phyloP scores from a whole-genome alignment of 2,113 vertebrate genomes.

The Sorex araneus region DNA sequence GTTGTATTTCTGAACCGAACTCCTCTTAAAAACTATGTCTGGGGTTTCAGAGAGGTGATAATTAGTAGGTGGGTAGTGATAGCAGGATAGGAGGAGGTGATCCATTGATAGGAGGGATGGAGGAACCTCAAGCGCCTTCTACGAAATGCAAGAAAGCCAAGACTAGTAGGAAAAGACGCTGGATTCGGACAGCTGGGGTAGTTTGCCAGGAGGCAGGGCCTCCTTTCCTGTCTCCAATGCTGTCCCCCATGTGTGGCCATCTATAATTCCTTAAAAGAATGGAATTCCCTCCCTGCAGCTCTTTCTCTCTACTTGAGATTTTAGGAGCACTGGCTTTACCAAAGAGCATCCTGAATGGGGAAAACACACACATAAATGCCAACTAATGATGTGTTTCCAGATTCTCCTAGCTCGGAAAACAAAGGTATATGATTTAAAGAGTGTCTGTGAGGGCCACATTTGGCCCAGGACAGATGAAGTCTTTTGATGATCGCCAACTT shows the following conservation, averaged over 20 bases:
- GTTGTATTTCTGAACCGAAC: slow-evolving; percentile 37
- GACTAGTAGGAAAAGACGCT: not conserved
- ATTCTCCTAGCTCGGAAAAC: slow-evolving; percentile 83
- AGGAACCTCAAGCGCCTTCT: not conserved
- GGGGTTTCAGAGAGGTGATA: not conserved
- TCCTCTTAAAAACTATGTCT: not conserved
- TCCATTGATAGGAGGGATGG: not conserved
- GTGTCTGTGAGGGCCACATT: slow-evolving; percentile 83
- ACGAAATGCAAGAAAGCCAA: slow-evolving; percentile 10
- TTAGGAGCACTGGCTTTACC: slow-evolving; percentile 45
- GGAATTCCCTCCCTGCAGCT: slow-evolving; percentile 79
- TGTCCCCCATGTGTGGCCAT: slow-evolving; percentile 50
- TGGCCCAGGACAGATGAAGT: slow-evolving; percentile 89
- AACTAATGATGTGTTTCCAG: slow-evolving; percentile 76
- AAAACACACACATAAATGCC: slow-evolving; percentile 50
- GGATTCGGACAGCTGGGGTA: not conserved
- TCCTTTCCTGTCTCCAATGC: not conserved
- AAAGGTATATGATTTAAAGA: slow-evolving; percentile 88
- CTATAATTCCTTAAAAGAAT: slow-evolving; percentile 52
- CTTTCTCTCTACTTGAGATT: slow-evolving; percentile 73
- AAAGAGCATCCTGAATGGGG: slow-evolving; percentile 59
- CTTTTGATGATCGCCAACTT: slow-evolving; percentile 94
- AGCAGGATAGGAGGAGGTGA: not conserved
- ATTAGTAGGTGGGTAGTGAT: not conserved
- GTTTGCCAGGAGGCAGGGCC: not conserved